These are phyloP conservation scores for Arrhopalites spinosus DNA, from an alignment of 2,888 invertebrate species.

Conservation along the genomic window DNA sequence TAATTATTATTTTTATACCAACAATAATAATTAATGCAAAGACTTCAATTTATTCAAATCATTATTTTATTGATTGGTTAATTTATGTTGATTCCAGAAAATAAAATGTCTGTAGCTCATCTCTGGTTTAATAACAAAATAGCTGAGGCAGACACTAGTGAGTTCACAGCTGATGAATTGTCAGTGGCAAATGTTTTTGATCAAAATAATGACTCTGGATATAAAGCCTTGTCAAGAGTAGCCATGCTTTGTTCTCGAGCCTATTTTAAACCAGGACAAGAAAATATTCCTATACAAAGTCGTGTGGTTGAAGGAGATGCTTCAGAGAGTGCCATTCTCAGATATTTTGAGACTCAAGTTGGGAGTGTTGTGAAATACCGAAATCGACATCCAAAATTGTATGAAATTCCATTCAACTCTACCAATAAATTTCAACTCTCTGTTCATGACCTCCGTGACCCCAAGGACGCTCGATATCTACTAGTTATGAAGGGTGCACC, in stretches of 20 bases:
- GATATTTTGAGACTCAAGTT: slow-evolving; percentile 89
- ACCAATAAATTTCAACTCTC: slow-evolving; percentile 95
- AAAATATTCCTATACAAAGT: slow-evolving; percentile 60
- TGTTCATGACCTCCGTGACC: slow-evolving; percentile 83
- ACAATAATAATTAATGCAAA: too few relatives aligned
- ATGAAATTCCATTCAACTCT: slow-evolving; percentile 93
- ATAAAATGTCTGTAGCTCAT: slow-evolving; percentile 76
- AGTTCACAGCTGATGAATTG: slow-evolving; percentile 64
- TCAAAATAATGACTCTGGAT: slow-evolving; percentile 58
- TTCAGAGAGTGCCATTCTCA: slow-evolving; percentile 89
- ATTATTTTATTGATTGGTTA: too few relatives aligned
- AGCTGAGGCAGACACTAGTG: slow-evolving; percentile 67
- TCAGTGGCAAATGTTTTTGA: slow-evolving; percentile 56
- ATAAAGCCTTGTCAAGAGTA: slow-evolving; percentile 65
- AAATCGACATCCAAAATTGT: slow-evolving; percentile 83
- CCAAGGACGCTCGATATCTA: slow-evolving; percentile 83
- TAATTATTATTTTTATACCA: too few relatives aligned
- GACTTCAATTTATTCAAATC: too few relatives aligned
- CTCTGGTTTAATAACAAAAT: slow-evolving; percentile 72
- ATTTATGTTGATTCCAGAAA: too few relatives aligned
- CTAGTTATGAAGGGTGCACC: slow-evolving; percentile 86
- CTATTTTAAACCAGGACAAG: slow-evolving; percentile 67
- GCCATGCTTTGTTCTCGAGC: slow-evolving; percentile 75
- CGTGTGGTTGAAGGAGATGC: slow-evolving; percentile 91
- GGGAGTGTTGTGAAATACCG: slow-evolving; percentile 84